Evolutionary conservation across 2,888 invertebrate species (phyloP), one percentile per base, ranked within the genome.

Genomic region (Thymelicus lineola): DNA sequence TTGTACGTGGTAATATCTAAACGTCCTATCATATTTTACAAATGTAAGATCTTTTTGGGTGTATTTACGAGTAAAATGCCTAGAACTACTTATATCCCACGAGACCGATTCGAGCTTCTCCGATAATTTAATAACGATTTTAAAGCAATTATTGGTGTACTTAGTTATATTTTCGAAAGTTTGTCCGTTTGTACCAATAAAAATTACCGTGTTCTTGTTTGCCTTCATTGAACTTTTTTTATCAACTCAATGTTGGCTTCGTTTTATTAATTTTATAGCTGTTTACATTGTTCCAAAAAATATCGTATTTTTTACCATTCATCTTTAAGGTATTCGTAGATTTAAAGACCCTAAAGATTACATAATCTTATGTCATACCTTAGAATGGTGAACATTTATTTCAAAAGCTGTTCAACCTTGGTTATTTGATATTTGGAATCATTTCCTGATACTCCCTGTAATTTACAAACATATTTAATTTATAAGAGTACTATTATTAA

Each of bases 401-500:
- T 42, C 12, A 17, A 64, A 64, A 64, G 55, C 50, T 55, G 64
- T n/a, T 42, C 28, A 64, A 38, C 64, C 64, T 64, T 64, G 64
- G 53, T 64, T 17, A 55, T 64, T 55, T 64, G 64, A 55, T 64
- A 64, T 55, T 64, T 64, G 28, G 28, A 55, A 14, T 38, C 17
- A 64, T 55, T 64, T 64, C 64, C 64, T 64, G 64, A 55, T 64
- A 64, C 55, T 55, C 50, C 28, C 55, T 55, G 20, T 64, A n/a
- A 17, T 50, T 17, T 50, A 50, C 50, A 17, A 17, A 17, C 50
- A 17, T n/a, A 50, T 50, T 50, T 50, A 1, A 50, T 50, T 17
- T 17, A n/a, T 3, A 17, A 17, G 15, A 50, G 17, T 9, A 50
- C 15, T 50, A 17, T 50, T 50, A 50, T 17, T 50, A 17, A 15